Evolutionary conservation across 2,113 vertebrate species (phyloP).

Genomic region (Hoplias malabaricus): DNA sequence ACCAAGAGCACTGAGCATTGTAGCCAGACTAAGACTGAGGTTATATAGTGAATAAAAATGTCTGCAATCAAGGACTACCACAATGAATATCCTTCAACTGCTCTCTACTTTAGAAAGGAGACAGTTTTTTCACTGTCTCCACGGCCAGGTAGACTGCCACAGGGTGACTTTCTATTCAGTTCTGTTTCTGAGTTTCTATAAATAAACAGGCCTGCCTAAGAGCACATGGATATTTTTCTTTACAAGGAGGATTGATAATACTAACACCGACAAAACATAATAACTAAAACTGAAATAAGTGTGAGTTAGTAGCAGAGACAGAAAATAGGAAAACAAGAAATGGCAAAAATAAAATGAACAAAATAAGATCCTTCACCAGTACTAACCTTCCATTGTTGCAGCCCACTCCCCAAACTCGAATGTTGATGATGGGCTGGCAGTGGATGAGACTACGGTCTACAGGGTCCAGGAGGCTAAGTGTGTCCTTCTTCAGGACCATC

Average conservation of each 20-base stretch:
- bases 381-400: slow-evolving; percentile 94
- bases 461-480: slow-evolving; percentile 88
- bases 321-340: background rate
- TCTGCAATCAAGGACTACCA: background rate
- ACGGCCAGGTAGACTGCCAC: background rate
- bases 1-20: no score
- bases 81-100: background rate
- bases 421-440: slow-evolving; percentile 91
- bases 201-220: background rate
- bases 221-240: background rate
- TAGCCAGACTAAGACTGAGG: slow-evolving; percentile 1
- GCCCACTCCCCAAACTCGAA: slow-evolving; percentile 96
- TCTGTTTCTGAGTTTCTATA: background rate
- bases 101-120: background rate
- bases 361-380: background rate
- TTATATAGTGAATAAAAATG: background rate
- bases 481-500: slow-evolving; percentile 95
- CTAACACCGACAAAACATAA: background rate
- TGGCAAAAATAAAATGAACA: background rate
- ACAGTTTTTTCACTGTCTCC: no score
- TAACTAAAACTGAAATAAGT: background rate
- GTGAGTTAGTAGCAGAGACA: background rate
- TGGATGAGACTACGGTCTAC: slow-evolving; percentile 88
- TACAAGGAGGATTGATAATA: background rate
- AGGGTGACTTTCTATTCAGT: background rate